Conservation (phyloP, 2,888 invertebrate genomes). For the Pyrochroa serraticornis region DNA sequence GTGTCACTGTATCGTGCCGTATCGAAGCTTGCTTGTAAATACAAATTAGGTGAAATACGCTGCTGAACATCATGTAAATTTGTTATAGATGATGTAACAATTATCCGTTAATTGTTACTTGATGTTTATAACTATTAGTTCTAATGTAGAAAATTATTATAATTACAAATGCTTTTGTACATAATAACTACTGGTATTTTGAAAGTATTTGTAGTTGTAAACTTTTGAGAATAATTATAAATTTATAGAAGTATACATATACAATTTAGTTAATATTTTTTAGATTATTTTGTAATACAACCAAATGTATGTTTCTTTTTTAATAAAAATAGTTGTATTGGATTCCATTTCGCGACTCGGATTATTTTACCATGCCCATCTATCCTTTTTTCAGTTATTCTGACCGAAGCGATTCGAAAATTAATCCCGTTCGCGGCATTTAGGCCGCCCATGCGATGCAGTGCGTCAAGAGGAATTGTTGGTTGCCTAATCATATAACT, state of each 20-base stretch:
- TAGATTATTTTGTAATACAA: constrained; percentile 44
- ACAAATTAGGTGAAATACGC: constrained; percentile 14
- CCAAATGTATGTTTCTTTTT: constrained; percentile 40
- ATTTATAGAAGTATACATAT: constrained; percentile 34
- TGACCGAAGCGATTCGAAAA: too few relatives aligned
- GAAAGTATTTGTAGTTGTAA: constrained; percentile 31
- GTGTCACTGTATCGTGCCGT: constrained; percentile 7
- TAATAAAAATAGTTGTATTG: constrained; percentile 41
- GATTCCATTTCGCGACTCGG: constrained; percentile 3
- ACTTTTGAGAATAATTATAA: constrained; percentile 32
- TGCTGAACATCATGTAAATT: constrained; percentile 22
- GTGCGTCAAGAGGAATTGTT: too few relatives aligned
- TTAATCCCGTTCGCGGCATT: background rate
- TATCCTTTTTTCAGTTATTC: too few relatives aligned
- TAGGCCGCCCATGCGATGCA: background rate
- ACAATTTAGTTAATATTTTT: constrained; percentile 38
- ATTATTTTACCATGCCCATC: too few relatives aligned
- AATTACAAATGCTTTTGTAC: constrained; percentile 33
- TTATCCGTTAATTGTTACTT: constrained; percentile 27
- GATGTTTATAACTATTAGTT: constrained; percentile 24
- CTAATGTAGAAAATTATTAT: constrained; percentile 23
- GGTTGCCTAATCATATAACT: too few relatives aligned
- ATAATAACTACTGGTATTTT: constrained; percentile 24
- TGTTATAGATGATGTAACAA: constrained; percentile 28
- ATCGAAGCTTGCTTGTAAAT: constrained; percentile 26